These are phyloP conservation scores for Aptenodytes forsteri DNA, from an alignment of 2,113 vertebrate species.

Conservation along the genomic window DNA sequence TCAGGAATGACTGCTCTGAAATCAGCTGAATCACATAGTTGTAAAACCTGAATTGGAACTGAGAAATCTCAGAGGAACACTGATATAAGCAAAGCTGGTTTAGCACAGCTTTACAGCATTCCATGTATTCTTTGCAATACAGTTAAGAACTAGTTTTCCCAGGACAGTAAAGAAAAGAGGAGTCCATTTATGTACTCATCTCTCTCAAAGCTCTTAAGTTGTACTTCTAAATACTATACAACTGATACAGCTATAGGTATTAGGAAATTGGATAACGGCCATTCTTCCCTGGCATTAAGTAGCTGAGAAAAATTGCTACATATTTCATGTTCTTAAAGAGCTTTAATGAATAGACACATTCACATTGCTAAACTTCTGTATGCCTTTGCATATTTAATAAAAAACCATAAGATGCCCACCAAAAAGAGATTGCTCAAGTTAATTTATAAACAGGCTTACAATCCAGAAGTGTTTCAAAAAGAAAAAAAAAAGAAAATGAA, in stretches of 20 bases:
- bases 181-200: background rate
- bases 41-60: background rate
- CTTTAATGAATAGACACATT: background rate
- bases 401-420: background rate
- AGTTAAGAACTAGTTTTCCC: background rate
- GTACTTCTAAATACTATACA: background rate
- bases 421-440: background rate
- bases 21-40: background rate
- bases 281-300: background rate
- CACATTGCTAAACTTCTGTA: background rate
- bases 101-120: background rate
- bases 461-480: background rate
- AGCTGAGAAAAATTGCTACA: background rate
- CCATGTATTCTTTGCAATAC: background rate
- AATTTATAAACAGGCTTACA: background rate
- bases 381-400: background rate
- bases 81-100: background rate
- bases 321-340: background rate
- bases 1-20: background rate
- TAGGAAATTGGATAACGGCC: background rate
- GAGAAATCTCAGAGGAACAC: background rate
- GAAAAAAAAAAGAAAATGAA: background rate
- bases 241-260: background rate
- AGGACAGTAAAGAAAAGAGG: background rate
- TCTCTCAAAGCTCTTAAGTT: background rate